Conservation (phyloP, 2,113 vertebrate species). For the Corythornis vintsioides region DNA sequence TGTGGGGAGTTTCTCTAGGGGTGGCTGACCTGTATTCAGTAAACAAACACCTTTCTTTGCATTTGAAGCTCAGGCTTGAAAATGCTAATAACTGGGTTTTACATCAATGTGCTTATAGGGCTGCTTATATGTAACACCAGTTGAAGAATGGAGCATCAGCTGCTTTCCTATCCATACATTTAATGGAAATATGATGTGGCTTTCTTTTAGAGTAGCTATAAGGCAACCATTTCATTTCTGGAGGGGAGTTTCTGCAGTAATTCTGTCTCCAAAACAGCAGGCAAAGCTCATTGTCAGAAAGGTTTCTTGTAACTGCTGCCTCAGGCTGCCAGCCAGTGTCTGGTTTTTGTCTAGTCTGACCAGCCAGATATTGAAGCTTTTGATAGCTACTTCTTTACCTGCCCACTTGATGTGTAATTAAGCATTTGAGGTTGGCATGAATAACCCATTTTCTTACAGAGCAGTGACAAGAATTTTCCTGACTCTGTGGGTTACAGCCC, state of each 20-base stretch:
- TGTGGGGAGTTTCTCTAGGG: constrained; percentile 50
- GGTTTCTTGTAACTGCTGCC: constrained; percentile 13
- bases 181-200: background rate
- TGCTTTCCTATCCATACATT: background rate
- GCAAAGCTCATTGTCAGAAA: background rate
- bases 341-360: constrained; percentile 25
- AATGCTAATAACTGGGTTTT: background rate
- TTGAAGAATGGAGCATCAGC: background rate
- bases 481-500: background rate
- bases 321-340: constrained; percentile 21
- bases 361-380: background rate
- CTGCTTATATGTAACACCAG: background rate
- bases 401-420: background rate
- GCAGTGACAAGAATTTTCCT: background rate
- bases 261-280: constrained; percentile 22
- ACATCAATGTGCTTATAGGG: background rate
- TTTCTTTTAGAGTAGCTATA: background rate
- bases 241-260: background rate
- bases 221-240: background rate
- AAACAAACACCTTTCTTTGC: constrained; percentile 59
- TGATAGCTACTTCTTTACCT: background rate
- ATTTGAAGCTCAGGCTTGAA: constrained; percentile 54
- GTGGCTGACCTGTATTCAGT: constrained; percentile 50
- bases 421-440: background rate
- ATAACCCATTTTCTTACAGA: background rate